A percentile compares a stretch with the other conserved stretches of the same genome.
Evolutionary conservation across 2,888 invertebrate species (phyloP).

Genomic region (Archips xylosteana): DNA sequence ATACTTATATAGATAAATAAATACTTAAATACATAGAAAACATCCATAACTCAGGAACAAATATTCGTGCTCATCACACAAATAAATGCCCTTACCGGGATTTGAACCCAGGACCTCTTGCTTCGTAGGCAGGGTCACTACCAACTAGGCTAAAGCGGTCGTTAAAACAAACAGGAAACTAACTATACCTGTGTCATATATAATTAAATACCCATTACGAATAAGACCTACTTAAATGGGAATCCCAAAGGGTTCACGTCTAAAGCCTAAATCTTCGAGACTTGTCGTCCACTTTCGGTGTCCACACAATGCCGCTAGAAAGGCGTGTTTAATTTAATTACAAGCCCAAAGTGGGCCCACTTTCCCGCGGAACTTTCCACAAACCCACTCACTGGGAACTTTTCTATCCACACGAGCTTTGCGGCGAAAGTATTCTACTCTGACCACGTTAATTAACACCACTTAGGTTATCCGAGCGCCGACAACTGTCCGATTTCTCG

Average conservation of each 20-base stretch:
- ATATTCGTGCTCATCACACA: no score
- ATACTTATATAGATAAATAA: no score
- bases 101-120: no score
- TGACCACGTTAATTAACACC: constrained; percentile 14
- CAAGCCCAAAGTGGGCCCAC: constrained; percentile 20
- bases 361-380: constrained; percentile 40
- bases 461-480: neutral
- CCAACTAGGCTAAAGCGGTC: no score
- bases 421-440: constrained; percentile 21
- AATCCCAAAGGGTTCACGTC: neutral
- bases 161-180: neutral
- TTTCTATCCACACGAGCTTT: constrained; percentile 28
- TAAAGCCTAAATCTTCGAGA: neutral
- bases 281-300: neutral
- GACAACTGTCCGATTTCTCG: constrained; percentile 6
- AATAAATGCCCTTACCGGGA: no score
- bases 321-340: constrained; percentile 2
- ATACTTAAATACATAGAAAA: no score
- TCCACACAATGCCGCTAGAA: constrained; percentile 14
- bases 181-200: neutral
- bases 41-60: no score
- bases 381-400: constrained; percentile 16
- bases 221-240: neutral
- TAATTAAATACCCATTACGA: neutral
- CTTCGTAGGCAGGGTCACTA: no score